Evolutionary conservation across 2,888 invertebrate genomes (phyloP).

Genomic region (Anorthoa munda): DNA sequence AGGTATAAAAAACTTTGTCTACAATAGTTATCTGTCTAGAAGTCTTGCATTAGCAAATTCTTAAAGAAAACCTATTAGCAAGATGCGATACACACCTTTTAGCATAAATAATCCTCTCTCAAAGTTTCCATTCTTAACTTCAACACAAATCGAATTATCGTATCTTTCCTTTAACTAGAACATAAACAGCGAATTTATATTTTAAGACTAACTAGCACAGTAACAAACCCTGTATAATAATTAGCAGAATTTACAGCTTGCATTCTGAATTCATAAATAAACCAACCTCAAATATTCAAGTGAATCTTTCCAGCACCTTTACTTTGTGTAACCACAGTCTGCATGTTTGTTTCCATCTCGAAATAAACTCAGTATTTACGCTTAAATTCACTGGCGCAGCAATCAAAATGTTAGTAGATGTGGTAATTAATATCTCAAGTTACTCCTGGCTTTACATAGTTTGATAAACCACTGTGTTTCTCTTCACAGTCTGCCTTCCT

Average conservation of each 20-base stretch:
- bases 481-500: background rate
- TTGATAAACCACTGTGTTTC: conserved; percentile 18
- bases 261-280: conserved; percentile 41
- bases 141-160: conserved; percentile 7
- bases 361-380: conserved; percentile 47
- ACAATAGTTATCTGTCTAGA: background rate
- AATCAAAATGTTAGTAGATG: conserved; percentile 44
- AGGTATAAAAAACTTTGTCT: background rate
- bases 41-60: background rate
- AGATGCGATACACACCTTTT: background rate
- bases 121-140: background rate
- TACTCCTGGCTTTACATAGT: conserved; percentile 21
- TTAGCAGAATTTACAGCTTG: conserved; percentile 19
- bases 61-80: background rate
- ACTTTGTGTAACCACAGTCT: conserved; percentile 54
- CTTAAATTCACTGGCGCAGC: conserved; percentile 39
- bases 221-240: conserved; percentile 13
- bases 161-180: background rate
- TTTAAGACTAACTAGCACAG: background rate
- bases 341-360: conserved; percentile 38
- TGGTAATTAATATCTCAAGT: conserved; percentile 45
- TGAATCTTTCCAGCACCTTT: conserved; percentile 46
- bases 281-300: conserved; percentile 48
- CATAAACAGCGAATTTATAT: background rate
- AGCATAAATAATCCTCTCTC: background rate